Base-by-base conservation (phyloP, 2,888 invertebrate species). In the Chorisops tibialis region DNA sequence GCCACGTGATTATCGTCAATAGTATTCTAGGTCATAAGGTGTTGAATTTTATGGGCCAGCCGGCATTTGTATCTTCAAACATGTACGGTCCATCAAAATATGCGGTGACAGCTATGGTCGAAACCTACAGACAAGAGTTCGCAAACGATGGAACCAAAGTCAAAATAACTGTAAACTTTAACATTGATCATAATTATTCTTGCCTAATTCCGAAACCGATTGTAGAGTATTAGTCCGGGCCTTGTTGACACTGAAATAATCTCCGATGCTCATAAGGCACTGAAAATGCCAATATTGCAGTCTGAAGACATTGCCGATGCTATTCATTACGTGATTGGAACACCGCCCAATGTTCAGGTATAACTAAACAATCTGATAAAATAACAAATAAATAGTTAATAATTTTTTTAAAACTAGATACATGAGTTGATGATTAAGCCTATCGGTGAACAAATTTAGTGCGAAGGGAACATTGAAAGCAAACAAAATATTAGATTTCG, bases 241-340 rank as follows among this genome's bases (percentile, higher is more conserved):
- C 74, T 75, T 2, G 75, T 75, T 1, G 72, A 76, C 37, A 77
- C 77, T 7, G 74, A 77, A 39, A 76, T 77, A 1, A 74, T 77
- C 62, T 76, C 76, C 3, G 21, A 63, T 6, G 1, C 14, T 39
- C 68, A 67, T 4, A 19, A 18, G 35, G 54, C 54, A n/a, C n/a
- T n/a, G n/a, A n/a, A n/a, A 77, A 45, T 18, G 18, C 5, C 4
- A 14, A 48, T 74, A 9, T 59, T 62, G 21, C n/a, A 21, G 9
- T 14, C 71, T 16, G 60, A 61, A 35, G 60, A 61, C 35, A 37
- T 61, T 45, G 41, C 51, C 2, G 19, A 35, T 45, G 59, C 59
- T 21, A 18, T 59, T 41, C n/a, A n/a, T n/a, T n/a, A n/a, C n/a
- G n/a, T n/a, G n/a, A n/a, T n/a, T n/a, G n/a, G n/a, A n/a, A n/a